Conservation (phyloP, 2,797 vertebrate species). For the Sebastes wilsoni region DNA sequence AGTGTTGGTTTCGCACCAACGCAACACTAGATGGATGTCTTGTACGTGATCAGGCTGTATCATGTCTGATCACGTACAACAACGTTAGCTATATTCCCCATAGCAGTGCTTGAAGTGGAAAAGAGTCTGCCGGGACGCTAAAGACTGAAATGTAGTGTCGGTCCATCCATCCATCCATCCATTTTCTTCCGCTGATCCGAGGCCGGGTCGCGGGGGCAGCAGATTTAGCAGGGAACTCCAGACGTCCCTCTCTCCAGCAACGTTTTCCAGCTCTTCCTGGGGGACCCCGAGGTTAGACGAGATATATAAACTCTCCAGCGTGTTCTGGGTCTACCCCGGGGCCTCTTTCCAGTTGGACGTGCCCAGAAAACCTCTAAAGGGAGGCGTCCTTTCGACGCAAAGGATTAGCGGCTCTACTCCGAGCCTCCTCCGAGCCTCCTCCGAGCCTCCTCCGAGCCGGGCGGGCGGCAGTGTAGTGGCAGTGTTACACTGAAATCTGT, state of each 20-base stretch:
- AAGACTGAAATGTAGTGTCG: rapidly evolving
- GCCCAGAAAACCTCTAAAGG: background rate
- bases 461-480: too few relatives aligned
- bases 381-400: background rate
- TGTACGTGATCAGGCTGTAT: background rate
- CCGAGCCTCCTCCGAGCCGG: too few relatives aligned
- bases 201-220: background rate
- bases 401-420: background rate
- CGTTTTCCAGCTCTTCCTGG: background rate
- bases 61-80: background rate
- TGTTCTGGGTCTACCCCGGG: too few relatives aligned
- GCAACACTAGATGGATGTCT: background rate
- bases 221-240: background rate
- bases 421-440: background rate
- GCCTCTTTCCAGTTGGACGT: background rate
- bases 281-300: background rate
- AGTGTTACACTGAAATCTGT: too few relatives aligned
- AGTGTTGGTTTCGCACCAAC: background rate
- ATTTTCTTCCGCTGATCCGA: rapidly evolving
- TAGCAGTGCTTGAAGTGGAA: too few relatives aligned
- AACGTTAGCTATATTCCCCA: background rate
- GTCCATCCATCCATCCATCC: background rate
- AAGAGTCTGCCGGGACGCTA: too few relatives aligned
- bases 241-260: background rate
- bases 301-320: rapidly evolving